These are phyloP conservation scores for Pedionomus torquatus DNA, from an alignment of 2,113 vertebrate species.

Conservation along the genomic window DNA sequence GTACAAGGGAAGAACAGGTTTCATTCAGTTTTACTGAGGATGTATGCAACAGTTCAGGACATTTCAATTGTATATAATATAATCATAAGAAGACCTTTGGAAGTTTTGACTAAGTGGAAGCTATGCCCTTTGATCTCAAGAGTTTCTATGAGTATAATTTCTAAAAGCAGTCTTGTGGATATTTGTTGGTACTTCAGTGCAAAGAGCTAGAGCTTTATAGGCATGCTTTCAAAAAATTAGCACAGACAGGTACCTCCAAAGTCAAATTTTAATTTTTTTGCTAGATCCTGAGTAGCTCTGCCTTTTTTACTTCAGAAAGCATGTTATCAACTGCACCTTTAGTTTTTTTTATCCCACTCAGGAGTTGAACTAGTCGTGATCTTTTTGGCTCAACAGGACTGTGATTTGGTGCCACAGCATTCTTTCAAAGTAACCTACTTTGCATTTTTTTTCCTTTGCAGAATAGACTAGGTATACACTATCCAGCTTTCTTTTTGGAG, in stretches of 20 bases:
- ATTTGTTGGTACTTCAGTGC: neutral
- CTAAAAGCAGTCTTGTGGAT: neutral
- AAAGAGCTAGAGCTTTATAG: neutral
- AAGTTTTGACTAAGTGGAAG: neutral
- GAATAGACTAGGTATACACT: neutral
- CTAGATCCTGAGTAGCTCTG: neutral
- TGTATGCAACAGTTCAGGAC: neutral
- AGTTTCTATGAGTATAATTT: neutral
- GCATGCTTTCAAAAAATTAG: neutral
- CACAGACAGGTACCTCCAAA: neutral
- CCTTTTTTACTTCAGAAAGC: neutral
- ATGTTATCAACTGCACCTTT: neutral
- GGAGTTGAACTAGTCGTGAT: neutral
- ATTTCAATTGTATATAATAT: neutral
- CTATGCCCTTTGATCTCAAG: neutral
- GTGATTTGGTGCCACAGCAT: neutral
- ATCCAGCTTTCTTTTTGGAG: neutral
- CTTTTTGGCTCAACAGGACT: neutral
- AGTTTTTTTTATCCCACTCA: neutral
- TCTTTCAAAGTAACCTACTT: neutral
- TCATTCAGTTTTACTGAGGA: neutral
- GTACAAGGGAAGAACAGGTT: neutral
- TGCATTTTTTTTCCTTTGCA: neutral
- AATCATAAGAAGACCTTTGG: neutral
- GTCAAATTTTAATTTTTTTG: neutral